Evolutionary conservation across 1,140 invertebrate species (phyloP).

Genomic region (Drosophila grimshawi): DNA sequence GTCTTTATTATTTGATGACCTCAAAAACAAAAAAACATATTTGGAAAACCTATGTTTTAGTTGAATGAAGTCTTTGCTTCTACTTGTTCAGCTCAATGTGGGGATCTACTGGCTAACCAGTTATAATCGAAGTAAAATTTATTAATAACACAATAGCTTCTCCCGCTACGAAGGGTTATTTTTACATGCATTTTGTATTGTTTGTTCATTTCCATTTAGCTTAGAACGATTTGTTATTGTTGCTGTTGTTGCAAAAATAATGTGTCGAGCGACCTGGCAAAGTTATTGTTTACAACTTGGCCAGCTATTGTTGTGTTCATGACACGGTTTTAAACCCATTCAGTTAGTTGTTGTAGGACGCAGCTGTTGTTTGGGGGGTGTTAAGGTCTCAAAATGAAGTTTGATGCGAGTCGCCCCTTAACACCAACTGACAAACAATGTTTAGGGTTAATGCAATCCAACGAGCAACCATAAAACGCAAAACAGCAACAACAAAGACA

Average conservation of each 20-base stretch:
- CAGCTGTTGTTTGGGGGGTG: slow-evolving; percentile 10
- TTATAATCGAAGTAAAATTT: no score
- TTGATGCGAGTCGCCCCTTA: slow-evolving; percentile 9
- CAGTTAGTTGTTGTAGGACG: not conserved
- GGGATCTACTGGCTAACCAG: no score
- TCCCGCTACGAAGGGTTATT: no score
- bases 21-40: no score
- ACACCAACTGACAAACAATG: not conserved
- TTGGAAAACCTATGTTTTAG: no score
- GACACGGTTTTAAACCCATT: slow-evolving; percentile 34
- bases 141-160: no score
- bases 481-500: slow-evolving; percentile 11
- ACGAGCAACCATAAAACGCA: slow-evolving; percentile 6
- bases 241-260: slow-evolving; percentile 3
- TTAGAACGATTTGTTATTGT: slow-evolving; percentile 6
- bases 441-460: not conserved
- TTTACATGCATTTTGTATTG: not conserved
- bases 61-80: no score
- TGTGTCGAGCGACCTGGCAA: slow-evolving; percentile 13
- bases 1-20: no score
- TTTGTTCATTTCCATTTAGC: slow-evolving; percentile 1
- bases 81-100: no score
- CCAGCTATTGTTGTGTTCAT: slow-evolving; percentile 8
- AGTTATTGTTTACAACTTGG: not conserved
- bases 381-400: slow-evolving; percentile 31